Base-by-base conservation (phyloP, 1,140 invertebrate genomes). In the Pseudomyrmex sp. region DNA sequence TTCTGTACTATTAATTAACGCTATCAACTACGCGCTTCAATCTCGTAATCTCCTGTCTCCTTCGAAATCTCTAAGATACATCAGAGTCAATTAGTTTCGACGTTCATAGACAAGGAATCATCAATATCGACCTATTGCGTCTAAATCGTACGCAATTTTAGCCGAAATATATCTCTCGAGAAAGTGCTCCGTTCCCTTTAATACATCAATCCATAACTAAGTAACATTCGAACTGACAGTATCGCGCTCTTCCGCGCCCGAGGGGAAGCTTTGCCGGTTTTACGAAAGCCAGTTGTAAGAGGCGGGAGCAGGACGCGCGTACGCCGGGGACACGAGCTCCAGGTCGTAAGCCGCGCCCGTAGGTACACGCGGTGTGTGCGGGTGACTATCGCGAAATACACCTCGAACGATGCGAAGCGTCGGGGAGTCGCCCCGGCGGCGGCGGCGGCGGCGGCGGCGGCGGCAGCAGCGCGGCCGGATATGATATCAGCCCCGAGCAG, bases 401-500 rank as follows among this genome's bases (percentile, higher is more conserved):
- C 79, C 88, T 90, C 87, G 84, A 86, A 86, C 86, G 85, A 35
- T 35, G 85, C 80, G 48, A 72, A 85, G 63, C 75, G 74, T 72
- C 76, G 85, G 83, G 83, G 66, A 90, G 35, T 35, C 84, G 74
- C 83, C 35, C 52, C 79, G 70, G 82, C 66, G 73, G 82, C 73
- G 85, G 63, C 88, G 85, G 74, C 87, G 92, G 35, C 75, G 69
- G 82, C 66, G 73, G 82, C 77, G 85, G 63, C n/a, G n/a, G n/a
- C n/a, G n/a, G n/a, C n/a, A n/a, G n/a, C 88, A 85, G 74, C 88
- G 92, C 35, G 35, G 35, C 35, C 35, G 35, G 91, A 92, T 92
- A 90, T 89, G 89, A 90, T 93, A 93, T 93, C 92, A 93, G 92
- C 89, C 84, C 87, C 82, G 88, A 92, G 89, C 92, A 92, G 89